Evolutionary conservation across 2,797 vertebrate genomes (phyloP).

Genomic region (Neosilurus hyrtlii): DNA sequence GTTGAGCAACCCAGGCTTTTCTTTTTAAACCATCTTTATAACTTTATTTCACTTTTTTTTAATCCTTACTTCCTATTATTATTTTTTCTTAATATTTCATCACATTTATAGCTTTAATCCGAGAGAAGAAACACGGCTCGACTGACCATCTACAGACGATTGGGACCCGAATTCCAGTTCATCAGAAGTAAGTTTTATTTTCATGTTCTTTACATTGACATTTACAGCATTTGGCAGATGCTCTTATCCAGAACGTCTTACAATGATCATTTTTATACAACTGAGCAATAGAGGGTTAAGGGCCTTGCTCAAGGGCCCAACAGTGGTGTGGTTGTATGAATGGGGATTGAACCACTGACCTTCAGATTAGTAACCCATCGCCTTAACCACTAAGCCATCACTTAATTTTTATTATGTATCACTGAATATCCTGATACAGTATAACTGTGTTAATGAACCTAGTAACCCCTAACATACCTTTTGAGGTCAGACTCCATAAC

Average conservation of each 20-base stretch:
- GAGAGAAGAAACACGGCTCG: conserved; percentile 70
- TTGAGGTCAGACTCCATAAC: conserved; percentile 9
- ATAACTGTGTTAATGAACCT: not conserved
- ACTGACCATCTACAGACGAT: conserved; percentile 69
- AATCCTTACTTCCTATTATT: not conserved
- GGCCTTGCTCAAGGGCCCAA: no score
- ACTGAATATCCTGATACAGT: not conserved
- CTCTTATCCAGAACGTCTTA: not conserved
- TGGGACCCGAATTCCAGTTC: conserved; percentile 19
- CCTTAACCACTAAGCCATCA: no score
- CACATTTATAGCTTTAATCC: conserved; percentile 68
- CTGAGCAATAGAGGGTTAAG: no score
- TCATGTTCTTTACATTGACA: not conserved
- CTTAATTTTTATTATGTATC: not conserved
- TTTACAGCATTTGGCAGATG: no score
- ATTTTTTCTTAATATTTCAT: not conserved
- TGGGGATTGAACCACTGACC: no score
- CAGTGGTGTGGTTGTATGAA: no score
- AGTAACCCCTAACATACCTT: not conserved
- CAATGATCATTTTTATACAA: no score
- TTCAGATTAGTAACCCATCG: no score
- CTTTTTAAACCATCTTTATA: not conserved
- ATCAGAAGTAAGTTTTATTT: conserved; percentile 22
- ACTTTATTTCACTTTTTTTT: not conserved
- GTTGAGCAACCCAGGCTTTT: conserved; percentile 1